Conservation (phyloP, 2,888 invertebrate species). For the Philereme vetulata region DNA sequence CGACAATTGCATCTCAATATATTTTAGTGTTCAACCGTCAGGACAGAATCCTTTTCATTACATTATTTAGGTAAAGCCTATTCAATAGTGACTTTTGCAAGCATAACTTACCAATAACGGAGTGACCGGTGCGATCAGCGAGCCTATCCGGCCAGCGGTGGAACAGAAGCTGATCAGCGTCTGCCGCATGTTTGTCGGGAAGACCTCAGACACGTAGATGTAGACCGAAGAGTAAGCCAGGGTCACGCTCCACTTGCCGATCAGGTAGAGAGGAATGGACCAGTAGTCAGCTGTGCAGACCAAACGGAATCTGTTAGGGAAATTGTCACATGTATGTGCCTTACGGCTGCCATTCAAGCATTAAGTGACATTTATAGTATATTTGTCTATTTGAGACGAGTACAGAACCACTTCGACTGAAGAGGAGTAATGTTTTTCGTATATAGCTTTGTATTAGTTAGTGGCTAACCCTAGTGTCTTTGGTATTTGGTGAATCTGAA, state of each 20-base stretch:
- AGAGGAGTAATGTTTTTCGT: no score
- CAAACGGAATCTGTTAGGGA: conserved; percentile 41
- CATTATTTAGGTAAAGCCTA: no score
- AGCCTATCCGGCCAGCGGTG: conserved; percentile 87
- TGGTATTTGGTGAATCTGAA: no score
- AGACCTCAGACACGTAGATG: conserved; percentile 87
- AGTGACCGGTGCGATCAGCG: conserved; percentile 86
- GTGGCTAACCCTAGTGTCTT: no score
- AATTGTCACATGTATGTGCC: conserved; percentile 32
- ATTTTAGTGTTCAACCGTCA: no score
- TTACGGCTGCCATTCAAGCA: conserved; percentile 15
- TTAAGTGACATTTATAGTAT: conserved; percentile 1
- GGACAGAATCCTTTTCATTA: no score
- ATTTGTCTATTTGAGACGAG: no score
- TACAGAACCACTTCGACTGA: no score
- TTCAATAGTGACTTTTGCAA: no score
- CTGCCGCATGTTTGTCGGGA: conserved; percentile 87
- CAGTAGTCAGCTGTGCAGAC: conserved; percentile 73
- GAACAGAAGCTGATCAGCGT: conserved; percentile 87
- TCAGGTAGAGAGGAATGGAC: conserved; percentile 83
- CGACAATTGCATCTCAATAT: no score
- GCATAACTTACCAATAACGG: conserved; percentile 83
- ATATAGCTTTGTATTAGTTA: no score
- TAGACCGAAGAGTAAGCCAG: conserved; percentile 86
- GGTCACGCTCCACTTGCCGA: conserved; percentile 87